Conservation (phyloP, 2,888 invertebrate species). For the Poecilobothrus nobilitatus region DNA sequence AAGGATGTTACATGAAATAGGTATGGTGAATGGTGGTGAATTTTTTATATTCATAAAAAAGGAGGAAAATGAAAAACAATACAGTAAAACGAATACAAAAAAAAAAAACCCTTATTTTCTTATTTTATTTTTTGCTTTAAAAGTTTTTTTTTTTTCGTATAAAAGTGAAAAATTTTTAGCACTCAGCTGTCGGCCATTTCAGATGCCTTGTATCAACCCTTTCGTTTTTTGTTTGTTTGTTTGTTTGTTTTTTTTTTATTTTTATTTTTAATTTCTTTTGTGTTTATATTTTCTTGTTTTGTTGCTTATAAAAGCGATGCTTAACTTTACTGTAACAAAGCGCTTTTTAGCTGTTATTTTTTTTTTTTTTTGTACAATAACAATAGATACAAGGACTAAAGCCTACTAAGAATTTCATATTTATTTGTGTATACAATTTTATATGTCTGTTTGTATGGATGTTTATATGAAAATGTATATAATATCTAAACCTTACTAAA, state of each 20-base stretch:
- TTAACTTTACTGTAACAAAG: not conserved
- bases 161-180: slow-evolving; percentile 3
- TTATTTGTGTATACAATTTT: not conserved
- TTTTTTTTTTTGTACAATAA: not conserved
- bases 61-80: not conserved
- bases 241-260: not conserved
- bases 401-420: not conserved
- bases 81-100: not conserved
- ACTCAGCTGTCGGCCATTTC: slow-evolving; percentile 3
- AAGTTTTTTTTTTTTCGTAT: too few species aligned
- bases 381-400: not conserved
- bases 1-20: not conserved
- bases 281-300: not conserved
- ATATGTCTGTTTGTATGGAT: not conserved
- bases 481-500: not conserved
- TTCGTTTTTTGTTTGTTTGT: not conserved
- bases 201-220: not conserved
- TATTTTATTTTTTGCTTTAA: not conserved
- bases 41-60: not conserved
- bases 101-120: not conserved
- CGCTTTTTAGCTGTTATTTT: not conserved
- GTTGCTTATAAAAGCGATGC: not conserved
- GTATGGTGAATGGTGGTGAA: not conserved
- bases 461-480: too few species aligned
- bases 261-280: not conserved